Base-by-base conservation (phyloP, 2,888 invertebrate genomes). In the Imbricaverruca yamaguchii region DNA sequence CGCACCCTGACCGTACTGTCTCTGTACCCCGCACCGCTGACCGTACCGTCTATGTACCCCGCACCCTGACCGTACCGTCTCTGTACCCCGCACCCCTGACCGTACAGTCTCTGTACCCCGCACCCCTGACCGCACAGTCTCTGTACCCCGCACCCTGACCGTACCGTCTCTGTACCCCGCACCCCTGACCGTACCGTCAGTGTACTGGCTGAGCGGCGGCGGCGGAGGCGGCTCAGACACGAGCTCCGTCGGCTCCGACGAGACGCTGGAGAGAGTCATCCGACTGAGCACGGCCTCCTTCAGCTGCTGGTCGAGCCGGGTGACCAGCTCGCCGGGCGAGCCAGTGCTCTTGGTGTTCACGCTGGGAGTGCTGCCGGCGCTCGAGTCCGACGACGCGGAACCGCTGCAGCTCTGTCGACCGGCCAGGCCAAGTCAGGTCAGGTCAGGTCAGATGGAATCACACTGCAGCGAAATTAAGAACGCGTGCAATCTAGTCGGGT, bases 251-350 rank as follows among this genome's bases (percentile, higher is more conserved):
- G 67, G 9, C 67, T 67, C 8, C 25, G 67, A 11, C 1, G 25
- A 4, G 23, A 6, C 13, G 23, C n/a, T 8, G 67, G n/a, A 12
- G 11, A 13, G 13, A 13, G 67, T 12, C 25, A 12, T 55, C 21
- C 53, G 53, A 12, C 23, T 7, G 74, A 39, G 25, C 9, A 74
- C 74, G 21, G 55, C 74, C 74, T 74, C 21, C 21, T 74, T 18
- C 1, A 74, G 74, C 74, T 74, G 74, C 55, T 74, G 53, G 74
- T 55, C 74, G 53, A 74, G 74, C 53, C 74, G 15, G 53, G 74
- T 74, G 53, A 74, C 74, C 74, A 74, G 74, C 55, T 74, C 55
- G 2, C 55, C 74, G 10, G 74, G 74, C 18, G 74, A 74, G 21
- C 18, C 55, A 9, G 74, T 74, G 10, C 23, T 23, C 74, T 74